Evolutionary conservation across 2,113 vertebrate genomes (phyloP), one percentile per base, ranked within the genome.

Genomic region (Zosterops japonicus): DNA sequence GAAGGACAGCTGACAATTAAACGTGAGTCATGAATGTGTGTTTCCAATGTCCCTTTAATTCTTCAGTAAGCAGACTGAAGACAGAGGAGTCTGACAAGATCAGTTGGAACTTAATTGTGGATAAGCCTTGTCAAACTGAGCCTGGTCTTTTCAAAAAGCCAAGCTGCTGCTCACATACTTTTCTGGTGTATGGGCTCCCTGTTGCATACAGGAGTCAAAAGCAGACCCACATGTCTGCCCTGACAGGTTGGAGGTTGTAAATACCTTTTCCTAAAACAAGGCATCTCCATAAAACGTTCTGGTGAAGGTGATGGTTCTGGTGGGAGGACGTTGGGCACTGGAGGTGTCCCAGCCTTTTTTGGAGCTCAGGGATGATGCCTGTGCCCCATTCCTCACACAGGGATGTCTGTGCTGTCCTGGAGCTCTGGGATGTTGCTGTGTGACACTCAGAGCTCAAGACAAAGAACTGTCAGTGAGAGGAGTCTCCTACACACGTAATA

Each of bases 1-100:
- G 50, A 90, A 69, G 59, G 44, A 85, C 57, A 86, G 63, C 68
- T 89, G 83, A 49, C 59, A 93, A 94, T 94, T 94, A 96, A 92
- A n/a, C 4, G 5, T 74, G 89, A 90, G 35, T 94, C 83, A 92
- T n/a, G 57, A 81, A 67, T 28, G 28, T 0, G 0, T 70, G 42
- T 84, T 94, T 91, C 77, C 74, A 55, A 23, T 81, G 68, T 74
- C 76, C 83, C 86, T 97, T 89, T 93, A 92, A 94, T 94, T 94
- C 71, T 83, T 86, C 17, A 52, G 74, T n/a, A 18, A 88, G 61
- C 23, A 79, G 53, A 56, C 44, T 71, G 65, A 71, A 89, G 64
- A 74, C 33, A 8, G 79, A 76, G 80, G 55, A 55, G 53, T 68
- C n/a, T 2, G 6, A 79, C 70, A 76, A 60, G 84, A 82, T 31